Evolutionary conservation across 2,888 invertebrate species (phyloP).

Genomic region (Oithona nana): DNA sequence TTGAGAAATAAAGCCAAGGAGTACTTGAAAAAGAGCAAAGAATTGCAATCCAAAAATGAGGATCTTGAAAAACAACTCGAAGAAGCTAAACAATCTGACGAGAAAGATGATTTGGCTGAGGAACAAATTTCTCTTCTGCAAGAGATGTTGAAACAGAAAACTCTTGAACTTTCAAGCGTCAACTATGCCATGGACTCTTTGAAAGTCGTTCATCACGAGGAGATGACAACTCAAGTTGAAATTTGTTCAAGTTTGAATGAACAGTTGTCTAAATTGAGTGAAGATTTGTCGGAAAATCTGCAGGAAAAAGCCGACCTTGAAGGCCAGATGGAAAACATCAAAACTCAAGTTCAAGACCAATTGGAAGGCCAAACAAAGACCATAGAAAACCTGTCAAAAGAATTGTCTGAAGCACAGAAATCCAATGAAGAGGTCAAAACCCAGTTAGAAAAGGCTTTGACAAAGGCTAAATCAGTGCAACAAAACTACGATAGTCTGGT

Average conservation of each 20-base stretch:
- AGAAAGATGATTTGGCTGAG: too few relatives aligned
- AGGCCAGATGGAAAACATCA: not conserved
- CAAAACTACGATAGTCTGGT: not conserved
- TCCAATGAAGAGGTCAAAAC: conserved; percentile 40
- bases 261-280: conserved; percentile 31
- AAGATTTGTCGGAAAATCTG: not conserved
- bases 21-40: too few relatives aligned
- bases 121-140: too few relatives aligned
- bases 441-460: too few relatives aligned
- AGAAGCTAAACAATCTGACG: too few relatives aligned
- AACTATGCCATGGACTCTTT: too few relatives aligned
- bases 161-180: too few relatives aligned
- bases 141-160: too few relatives aligned
- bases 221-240: not conserved
- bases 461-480: not conserved
- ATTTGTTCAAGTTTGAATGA: conserved; percentile 39
- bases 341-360: not conserved
- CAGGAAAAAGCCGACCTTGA: not conserved
- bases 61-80: too few relatives aligned
- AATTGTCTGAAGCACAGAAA: conserved; percentile 39
- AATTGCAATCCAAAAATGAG: too few relatives aligned
- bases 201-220: not conserved
- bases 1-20: too few relatives aligned
- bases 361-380: too few relatives aligned
- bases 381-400: not conserved